Conservation (phyloP, 1,140 invertebrate genomes). For the Cyphomyrmex costatus region DNA sequence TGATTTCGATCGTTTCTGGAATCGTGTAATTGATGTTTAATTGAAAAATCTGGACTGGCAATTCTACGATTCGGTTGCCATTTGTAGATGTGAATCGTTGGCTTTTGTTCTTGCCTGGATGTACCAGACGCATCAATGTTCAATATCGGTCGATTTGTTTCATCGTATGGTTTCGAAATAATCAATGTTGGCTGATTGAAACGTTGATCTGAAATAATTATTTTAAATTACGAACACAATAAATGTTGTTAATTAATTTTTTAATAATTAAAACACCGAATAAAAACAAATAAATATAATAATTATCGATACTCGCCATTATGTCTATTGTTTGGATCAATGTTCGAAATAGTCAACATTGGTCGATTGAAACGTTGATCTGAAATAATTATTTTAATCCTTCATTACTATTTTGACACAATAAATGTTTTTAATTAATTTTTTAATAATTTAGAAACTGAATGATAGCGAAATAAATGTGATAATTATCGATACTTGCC, state of each 20-base stretch:
- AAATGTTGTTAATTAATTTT: background rate
- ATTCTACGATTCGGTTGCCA: conserved; percentile 39
- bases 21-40: conserved; percentile 70
- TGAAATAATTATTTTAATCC: background rate
- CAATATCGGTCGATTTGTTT: conserved; percentile 58
- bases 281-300: background rate
- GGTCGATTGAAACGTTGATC: conserved; percentile 29
- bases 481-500: conserved; percentile 17
- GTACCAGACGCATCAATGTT: conserved; percentile 4
- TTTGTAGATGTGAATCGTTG: conserved; percentile 57
- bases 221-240: background rate
- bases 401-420: background rate
- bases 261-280: conserved; percentile 10
- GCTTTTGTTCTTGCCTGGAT: conserved; percentile 29
- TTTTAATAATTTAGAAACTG: conserved; percentile 22
- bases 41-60: conserved; percentile 72
- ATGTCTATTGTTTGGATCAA: conserved; percentile 72
- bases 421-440: background rate
- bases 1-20: conserved; percentile 65
- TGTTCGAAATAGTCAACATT: conserved; percentile 52
- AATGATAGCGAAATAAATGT: conserved; percentile 1
- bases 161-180: conserved; percentile 57
- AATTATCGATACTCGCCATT: conserved; percentile 46
- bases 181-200: conserved; percentile 29
- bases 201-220: conserved; percentile 21